Base-by-base conservation (phyloP, 2,797 vertebrate species). In the Chromis chromis region DNA sequence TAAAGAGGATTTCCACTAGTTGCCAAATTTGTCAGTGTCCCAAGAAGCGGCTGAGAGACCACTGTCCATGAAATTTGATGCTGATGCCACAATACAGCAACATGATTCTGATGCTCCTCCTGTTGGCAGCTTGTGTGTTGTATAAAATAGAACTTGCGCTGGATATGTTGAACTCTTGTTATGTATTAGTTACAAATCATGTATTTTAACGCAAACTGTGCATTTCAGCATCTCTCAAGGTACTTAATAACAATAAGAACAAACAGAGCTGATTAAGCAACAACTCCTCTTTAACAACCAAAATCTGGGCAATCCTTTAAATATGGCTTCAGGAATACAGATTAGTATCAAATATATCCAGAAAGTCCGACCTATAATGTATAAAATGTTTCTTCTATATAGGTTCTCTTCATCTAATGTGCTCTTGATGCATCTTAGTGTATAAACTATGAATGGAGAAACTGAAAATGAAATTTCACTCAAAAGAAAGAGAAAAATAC, bases 61-160 rank as follows among this genome's bases (percentile, higher is more conserved):
- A 21, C 27, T 19, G 22, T 24, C 11, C n/a, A 22, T 66, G 70
- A 67, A 68, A 81, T n/a, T 1, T 70, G 79, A 83, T 74, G 72
- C 1, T 68, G 79, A 83, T 75, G 72, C 54, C 44, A 49, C 55
- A 62, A 58, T 48, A 66, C 46, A 66, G 31, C 40, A 69, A 50
- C 44, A 50, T 4, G 39, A 21, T 49, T 13, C 11, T 13, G 21
- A 21, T 2, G 10, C 48, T 22, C 17, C 46, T n/a, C 46, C 0
- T n/a, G 19, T 48, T 48, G 46, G 46, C 8, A 48, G 19, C n/a
- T 48, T 7, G 9, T 48, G 19, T 21, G n/a, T 21, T 48, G n/a
- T 21, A 2, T 48, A 9, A 19, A 21, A 8, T 3, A 19, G 6
- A 46, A 46, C 7, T 46, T 46, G n/a, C n/a, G n/a, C 27, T 40